Percentiles rank a stretch among this genome's conserved stretches.
Evolutionary conservation across 1,140 invertebrate species (phyloP).

Genomic region (Anastatus disparis): DNA sequence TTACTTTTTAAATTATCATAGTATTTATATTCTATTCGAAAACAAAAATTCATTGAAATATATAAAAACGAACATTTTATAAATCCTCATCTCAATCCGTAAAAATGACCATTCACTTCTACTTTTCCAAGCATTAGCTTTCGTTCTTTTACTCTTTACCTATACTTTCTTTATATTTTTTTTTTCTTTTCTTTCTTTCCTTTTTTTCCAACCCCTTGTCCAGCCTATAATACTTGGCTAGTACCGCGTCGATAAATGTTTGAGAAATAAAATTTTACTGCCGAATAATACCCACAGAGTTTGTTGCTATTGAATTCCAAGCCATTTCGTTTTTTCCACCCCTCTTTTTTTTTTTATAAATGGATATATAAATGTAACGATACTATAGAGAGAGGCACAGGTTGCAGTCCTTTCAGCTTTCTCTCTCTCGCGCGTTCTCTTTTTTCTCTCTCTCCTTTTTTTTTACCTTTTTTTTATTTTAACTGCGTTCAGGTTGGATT

Average conservation of each 20-base stretch:
- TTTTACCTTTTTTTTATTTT: conserved; percentile 2
- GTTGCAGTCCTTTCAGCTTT: background rate
- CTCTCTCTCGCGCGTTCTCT: conserved; percentile 12
- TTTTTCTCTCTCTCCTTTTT: conserved; percentile 1
- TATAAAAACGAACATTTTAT: no score
- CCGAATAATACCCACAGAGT: conserved; percentile 64
- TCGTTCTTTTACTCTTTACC: background rate
- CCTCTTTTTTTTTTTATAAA: background rate
- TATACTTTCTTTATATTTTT: background rate
- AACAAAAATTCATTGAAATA: no score
- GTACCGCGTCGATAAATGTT: conserved; percentile 61
- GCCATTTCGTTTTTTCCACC: conserved; percentile 46
- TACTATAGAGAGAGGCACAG: background rate
- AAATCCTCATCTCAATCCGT: no score
- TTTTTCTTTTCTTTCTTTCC: background rate
- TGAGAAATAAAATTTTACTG: conserved; percentile 67
- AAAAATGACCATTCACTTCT: background rate
- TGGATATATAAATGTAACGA: conserved; percentile 15
- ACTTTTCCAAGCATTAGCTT: conserved; percentile 7
- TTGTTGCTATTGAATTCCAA: conserved; percentile 66
- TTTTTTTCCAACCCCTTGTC: background rate
- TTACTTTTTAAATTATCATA: no score
- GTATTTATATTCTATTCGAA: no score
- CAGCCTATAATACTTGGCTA: conserved; percentile 40
- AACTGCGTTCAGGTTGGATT: conserved; percentile 31